A percentile compares a stretch with the other conserved stretches of the same genome.
Evolutionary conservation across 2,888 invertebrate species (phyloP).

Genomic region (Merodon equestris): DNA sequence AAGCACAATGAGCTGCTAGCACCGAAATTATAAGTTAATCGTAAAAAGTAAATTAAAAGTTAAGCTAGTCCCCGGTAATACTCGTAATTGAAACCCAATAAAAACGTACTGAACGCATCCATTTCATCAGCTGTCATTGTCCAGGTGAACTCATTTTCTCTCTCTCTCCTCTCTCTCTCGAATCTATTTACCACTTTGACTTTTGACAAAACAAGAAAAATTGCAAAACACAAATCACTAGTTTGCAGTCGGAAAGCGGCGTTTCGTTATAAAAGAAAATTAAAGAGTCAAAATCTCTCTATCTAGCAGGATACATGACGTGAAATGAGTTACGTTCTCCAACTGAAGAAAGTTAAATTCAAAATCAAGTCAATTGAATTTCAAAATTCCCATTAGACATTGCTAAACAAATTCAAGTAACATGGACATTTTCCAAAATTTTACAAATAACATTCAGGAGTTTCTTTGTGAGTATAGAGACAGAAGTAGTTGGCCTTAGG

Average conservation of each 20-base stretch:
- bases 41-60: too few species aligned
- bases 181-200: conserved; percentile 32
- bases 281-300: neutral
- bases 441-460: conserved; percentile 71
- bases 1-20: too few species aligned
- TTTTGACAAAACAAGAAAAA: conserved; percentile 5
- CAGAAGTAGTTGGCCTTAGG: neutral
- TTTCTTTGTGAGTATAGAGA: conserved; percentile 73
- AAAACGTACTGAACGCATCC: conserved; percentile 38
- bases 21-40: too few species aligned
- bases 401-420: neutral
- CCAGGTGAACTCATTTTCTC: neutral
- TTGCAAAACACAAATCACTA: neutral
- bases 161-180: too few species aligned
- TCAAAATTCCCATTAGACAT: neutral
- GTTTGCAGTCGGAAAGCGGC: neutral
- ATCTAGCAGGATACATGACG: conserved; percentile 22
- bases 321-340: conserved; percentile 45
- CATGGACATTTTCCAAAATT: conserved; percentile 74
- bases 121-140: conserved; percentile 22
- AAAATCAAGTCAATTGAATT: conserved; percentile 20
- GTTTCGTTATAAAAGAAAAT: conserved; percentile 11
- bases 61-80: too few species aligned
- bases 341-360: conserved; percentile 58
- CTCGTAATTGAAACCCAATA: too few species aligned